Evolutionary conservation across 2,888 invertebrate genomes (phyloP).

Genomic region (Meteorus cinctellus): DNA sequence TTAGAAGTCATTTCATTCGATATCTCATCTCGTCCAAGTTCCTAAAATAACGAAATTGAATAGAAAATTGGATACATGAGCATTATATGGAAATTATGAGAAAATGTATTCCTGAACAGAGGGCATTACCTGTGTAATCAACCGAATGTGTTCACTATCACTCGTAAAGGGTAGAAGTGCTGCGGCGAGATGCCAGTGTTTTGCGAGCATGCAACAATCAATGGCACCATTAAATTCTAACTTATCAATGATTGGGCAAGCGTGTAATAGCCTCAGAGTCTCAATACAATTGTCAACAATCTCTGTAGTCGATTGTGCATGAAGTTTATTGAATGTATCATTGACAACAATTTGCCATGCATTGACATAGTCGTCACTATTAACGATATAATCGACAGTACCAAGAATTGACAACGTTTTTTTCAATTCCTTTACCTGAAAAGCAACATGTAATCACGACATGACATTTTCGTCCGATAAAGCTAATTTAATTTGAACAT

Average conservation of each 20-base stretch:
- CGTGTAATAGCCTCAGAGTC: slow-evolving; percentile 60
- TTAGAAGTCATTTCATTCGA: slow-evolving; percentile 45
- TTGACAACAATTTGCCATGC: slow-evolving; percentile 64
- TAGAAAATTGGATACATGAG: not conserved
- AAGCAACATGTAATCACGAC: not conserved
- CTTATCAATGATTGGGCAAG: slow-evolving; percentile 61
- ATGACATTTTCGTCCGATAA: not conserved
- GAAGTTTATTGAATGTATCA: slow-evolving; percentile 62
- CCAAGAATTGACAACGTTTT: slow-evolving; percentile 58
- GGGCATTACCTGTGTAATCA: slow-evolving; percentile 56
- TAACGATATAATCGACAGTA: slow-evolving; percentile 55
- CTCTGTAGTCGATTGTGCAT: slow-evolving; percentile 51
- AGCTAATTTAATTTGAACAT: not conserved
- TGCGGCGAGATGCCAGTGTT: slow-evolving; percentile 61
- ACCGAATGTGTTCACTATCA: slow-evolving; percentile 50
- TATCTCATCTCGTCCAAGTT: not conserved
- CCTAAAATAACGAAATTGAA: slow-evolving; percentile 45
- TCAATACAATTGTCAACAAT: slow-evolving; percentile 61
- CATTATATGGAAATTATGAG: slow-evolving; percentile 13
- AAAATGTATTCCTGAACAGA: slow-evolving; percentile 18
- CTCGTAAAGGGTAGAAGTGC: slow-evolving; percentile 63
- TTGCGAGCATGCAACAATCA: slow-evolving; percentile 56
- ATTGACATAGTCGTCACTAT: slow-evolving; percentile 60
- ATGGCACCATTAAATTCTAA: slow-evolving; percentile 58
- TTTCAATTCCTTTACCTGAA: slow-evolving; percentile 61